phyloP scores from a whole-genome alignment of 1,140 invertebrate species.

The Aphaenogaster ashmeadi region DNA sequence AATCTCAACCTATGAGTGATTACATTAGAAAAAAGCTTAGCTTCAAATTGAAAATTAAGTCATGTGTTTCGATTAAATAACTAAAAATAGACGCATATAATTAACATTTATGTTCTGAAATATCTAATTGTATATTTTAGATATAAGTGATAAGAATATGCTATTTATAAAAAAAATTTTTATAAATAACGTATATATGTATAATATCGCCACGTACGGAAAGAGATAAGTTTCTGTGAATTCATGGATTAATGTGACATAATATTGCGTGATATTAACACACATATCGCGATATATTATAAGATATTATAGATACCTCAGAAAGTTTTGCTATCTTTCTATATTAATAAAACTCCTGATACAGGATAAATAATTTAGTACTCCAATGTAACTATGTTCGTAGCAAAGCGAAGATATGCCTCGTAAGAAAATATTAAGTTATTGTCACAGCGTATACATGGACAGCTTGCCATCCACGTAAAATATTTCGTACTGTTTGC shows the following conservation, averaged over 20 bases:
- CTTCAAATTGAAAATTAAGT: constrained; percentile 6
- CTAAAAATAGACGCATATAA: not conserved
- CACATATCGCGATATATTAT: not conserved
- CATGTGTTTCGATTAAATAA: constrained; percentile 5
- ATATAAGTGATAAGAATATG: not conserved
- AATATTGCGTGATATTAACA: constrained; percentile 18
- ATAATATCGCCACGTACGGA: not conserved
- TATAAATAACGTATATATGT: not conserved
- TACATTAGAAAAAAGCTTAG: not conserved
- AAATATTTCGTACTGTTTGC: constrained; percentile 33
- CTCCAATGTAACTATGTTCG: not conserved
- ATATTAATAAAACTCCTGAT: constrained; percentile 14
- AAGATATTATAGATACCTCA: not conserved
- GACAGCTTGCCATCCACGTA: not conserved
- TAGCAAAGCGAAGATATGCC: not conserved
- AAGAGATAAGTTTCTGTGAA: constrained; percentile 1
- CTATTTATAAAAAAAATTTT: not conserved
- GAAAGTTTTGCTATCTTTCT: not conserved
- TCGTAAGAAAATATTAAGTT: constrained; percentile 36
- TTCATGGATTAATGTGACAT: not conserved
- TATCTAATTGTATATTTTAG: not conserved
- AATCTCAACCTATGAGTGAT: not conserved
- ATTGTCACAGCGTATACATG: constrained; percentile 22
- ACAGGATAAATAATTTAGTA: constrained; percentile 5
- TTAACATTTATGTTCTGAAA: not conserved